These are phyloP conservation scores for Tenthredo amoena DNA, from an alignment of 2,888 invertebrate species.

Conservation along the genomic window DNA sequence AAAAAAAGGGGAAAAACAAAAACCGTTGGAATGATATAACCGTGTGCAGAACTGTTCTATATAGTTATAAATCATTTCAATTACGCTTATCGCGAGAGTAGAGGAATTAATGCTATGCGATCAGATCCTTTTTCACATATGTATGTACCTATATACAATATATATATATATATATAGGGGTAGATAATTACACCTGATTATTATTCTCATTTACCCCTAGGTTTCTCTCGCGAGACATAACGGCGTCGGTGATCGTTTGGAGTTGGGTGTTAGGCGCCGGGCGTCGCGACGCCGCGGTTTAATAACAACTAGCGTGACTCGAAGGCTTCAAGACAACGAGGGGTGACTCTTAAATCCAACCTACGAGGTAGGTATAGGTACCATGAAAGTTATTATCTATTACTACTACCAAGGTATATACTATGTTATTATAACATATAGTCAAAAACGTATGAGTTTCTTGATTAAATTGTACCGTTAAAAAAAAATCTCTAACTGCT, in stretches of 20 bases:
- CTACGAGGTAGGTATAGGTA: not conserved
- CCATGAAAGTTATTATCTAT: not conserved
- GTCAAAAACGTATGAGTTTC: not conserved
- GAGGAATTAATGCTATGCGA: not conserved
- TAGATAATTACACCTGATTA: not conserved
- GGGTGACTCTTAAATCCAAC: conserved; percentile 13
- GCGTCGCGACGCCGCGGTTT: conserved; percentile 37
- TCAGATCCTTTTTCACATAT: not conserved
- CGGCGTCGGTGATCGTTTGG: conserved; percentile 15
- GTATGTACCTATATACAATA: not conserved
- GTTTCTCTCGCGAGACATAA: conserved; percentile 27
- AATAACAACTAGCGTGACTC: conserved; percentile 34
- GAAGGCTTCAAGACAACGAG: conserved; percentile 5
- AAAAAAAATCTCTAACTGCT: not conserved
- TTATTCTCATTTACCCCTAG: conserved; percentile 3
- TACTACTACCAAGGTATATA: not conserved
- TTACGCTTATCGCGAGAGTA: not conserved
- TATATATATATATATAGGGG: not conserved
- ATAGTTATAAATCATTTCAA: not conserved
- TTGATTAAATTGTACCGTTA: not conserved
- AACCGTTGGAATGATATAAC: not conserved
- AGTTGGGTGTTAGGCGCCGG: conserved; percentile 28
- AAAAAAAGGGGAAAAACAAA: not conserved
- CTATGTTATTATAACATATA: not conserved
- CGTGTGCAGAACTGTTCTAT: not conserved